Base-by-base conservation (phyloP, 2,888 invertebrate species). In the Gastrophysa polygoni region DNA sequence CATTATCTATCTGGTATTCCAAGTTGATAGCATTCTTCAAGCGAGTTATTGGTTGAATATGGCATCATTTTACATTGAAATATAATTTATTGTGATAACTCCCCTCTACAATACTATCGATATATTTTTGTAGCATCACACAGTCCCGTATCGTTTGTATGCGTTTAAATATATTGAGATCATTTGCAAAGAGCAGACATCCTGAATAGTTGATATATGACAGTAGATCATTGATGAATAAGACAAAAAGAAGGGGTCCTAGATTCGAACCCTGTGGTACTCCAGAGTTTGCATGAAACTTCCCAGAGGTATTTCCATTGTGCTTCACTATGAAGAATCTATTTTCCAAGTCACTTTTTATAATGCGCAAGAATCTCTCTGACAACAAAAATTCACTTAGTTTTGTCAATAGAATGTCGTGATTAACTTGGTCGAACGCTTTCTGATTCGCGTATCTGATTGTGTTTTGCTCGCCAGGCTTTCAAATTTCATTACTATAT, bases 231-330 rank as follows among this genome's bases (percentile, higher is more conserved):
- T 44, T 43, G 2, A 54, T 54, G 38, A 54, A 43, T 54, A 20
- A 21, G 16, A 54, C 44, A 54, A 54, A 54, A 11, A 43, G 24
- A 0, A 54, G 28, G n/a, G 54, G 21, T 43, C 54, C 54, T n/a
- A 38, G 54, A 44, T 43, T 54, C 2, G 54, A 44, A 28, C 54
- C 44, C 24, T 43, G 43, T 24, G 44, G 54, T 2, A 54, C 44
- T 14, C 44, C 24, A 11, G 54, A 54, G 24, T 32, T 32, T 5
- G 29, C 29, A 5, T 8, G 10, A 10, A 32, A 32, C 10, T 32
- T 32, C 2, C 29, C 55, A 21, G 55, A 55, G 5, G 46, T 55
- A 10, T 55, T 46, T 14, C 46, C 55, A 43, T 55, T 46, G 18
- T 32, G 32, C 17, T 46, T 55, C 17, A 43, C 44, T 1, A 55